Evolutionary conservation across 2,113 vertebrate species (phyloP).

Genomic region (Anthoscopus minutus): DNA sequence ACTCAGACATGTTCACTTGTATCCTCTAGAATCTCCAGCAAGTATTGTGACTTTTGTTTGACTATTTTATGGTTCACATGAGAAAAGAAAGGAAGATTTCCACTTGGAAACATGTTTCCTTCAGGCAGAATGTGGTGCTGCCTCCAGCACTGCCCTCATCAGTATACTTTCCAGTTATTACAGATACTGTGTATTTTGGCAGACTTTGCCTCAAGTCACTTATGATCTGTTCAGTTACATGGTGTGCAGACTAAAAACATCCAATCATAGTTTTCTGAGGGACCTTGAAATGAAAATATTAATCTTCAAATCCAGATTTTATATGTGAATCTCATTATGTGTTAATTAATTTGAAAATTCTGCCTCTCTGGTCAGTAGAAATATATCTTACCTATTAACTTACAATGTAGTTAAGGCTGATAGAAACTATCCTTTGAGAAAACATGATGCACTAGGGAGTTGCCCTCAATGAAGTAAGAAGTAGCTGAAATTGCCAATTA

Average conservation of each 20-base stretch:
- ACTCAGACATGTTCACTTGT: neutral
- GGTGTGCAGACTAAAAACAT: neutral
- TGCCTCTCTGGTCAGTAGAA: neutral
- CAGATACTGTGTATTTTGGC: neutral
- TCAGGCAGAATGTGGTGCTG: neutral
- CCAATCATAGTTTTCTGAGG: neutral
- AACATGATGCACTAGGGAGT: neutral
- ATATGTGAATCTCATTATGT: neutral
- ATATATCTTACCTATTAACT: neutral
- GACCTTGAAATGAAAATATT: neutral
- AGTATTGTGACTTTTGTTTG: neutral
- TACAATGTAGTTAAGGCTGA: neutral
- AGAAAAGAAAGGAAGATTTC: neutral
- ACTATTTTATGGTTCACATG: neutral
- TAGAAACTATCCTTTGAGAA: neutral
- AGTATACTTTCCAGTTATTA: neutral
- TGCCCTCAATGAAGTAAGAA: neutral
- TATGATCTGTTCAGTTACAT: neutral
- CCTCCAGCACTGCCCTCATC: neutral
- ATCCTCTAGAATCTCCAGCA: accelerated
- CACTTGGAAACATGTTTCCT: neutral
- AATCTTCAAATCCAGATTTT: neutral
- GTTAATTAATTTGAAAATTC: neutral
- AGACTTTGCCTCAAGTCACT: neutral
- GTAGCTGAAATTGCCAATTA: neutral